Percentiles rank a stretch among this genome's conserved stretches.
Evolutionary conservation across 2,888 invertebrate genomes (phyloP).

Genomic region (Eristalinus aeneus): DNA sequence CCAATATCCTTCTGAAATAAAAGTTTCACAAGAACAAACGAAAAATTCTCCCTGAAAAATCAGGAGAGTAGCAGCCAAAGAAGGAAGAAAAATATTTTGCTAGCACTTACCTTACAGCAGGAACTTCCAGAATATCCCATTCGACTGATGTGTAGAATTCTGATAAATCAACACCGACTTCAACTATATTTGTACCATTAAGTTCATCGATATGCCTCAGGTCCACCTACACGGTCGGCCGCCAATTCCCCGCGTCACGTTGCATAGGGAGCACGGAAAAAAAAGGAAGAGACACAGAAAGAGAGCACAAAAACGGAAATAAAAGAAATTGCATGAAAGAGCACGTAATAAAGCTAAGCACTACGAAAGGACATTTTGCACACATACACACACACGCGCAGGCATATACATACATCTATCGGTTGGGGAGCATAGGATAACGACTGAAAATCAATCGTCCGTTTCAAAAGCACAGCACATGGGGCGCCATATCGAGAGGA

Average conservation of each 20-base stretch:
- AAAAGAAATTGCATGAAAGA: conserved; percentile 27
- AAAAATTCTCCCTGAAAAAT: background rate
- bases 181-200: conserved; percentile 93
- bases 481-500: background rate
- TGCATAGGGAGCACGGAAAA: background rate
- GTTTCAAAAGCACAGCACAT: conserved; percentile 29
- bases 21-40: background rate
- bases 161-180: conserved; percentile 96
- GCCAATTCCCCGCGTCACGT: background rate
- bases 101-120: conserved; percentile 90
- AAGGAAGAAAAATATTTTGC: background rate
- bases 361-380: conserved; percentile 23
- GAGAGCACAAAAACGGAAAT: background rate
- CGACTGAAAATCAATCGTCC: conserved; percentile 73
- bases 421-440: background rate
- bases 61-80: background rate
- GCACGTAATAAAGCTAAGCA: conserved; percentile 22
- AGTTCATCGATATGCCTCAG: conserved; percentile 95
- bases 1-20: too few species aligned
- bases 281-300: conserved; percentile 5
- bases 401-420: background rate
- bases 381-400: background rate
- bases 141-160: conserved; percentile 99
- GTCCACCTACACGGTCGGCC: conserved; percentile 89
- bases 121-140: conserved; percentile 99